Evolutionary conservation across 2,888 invertebrate species (phyloP).

Genomic region (Carcina quercana): DNA sequence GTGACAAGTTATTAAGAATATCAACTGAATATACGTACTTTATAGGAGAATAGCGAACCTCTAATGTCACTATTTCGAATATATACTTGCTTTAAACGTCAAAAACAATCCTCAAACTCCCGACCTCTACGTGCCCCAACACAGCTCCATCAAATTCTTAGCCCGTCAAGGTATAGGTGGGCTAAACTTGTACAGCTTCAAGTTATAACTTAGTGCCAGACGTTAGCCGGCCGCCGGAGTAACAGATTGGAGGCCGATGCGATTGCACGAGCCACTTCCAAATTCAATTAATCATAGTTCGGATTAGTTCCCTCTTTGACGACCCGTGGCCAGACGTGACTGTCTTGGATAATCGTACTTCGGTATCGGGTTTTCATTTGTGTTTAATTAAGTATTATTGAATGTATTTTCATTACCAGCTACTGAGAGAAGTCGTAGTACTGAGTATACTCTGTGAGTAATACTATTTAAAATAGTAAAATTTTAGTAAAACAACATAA

Average conservation of each 20-base stretch:
- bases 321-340: slow-evolving; percentile 52
- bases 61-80: too few species aligned
- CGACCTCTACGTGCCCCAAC: slow-evolving; percentile 5
- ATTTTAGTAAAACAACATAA: too few species aligned
- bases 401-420: too few species aligned
- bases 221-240: slow-evolving; percentile 47
- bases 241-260: slow-evolving; percentile 46
- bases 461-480: too few species aligned
- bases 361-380: slow-evolving; percentile 21
- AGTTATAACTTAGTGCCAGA: slow-evolving; percentile 28
- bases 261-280: slow-evolving; percentile 50
- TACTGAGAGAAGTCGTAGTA: too few species aligned
- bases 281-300: slow-evolving; percentile 70
- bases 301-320: slow-evolving; percentile 65
- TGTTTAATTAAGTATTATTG: not conserved
- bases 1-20: too few species aligned
- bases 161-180: slow-evolving; percentile 39
- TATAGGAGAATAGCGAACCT: too few species aligned
- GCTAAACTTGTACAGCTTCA: slow-evolving; percentile 37
- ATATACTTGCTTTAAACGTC: too few species aligned
- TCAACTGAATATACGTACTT: too few species aligned
- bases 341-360: slow-evolving; percentile 37
- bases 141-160: slow-evolving; percentile 23
- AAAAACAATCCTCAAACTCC: slow-evolving; percentile 12
- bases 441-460: too few species aligned